Evolutionary conservation across 92 coral and sea anemone genomes (phyloP).

Genomic region (Heteractis magnifica): DNA sequence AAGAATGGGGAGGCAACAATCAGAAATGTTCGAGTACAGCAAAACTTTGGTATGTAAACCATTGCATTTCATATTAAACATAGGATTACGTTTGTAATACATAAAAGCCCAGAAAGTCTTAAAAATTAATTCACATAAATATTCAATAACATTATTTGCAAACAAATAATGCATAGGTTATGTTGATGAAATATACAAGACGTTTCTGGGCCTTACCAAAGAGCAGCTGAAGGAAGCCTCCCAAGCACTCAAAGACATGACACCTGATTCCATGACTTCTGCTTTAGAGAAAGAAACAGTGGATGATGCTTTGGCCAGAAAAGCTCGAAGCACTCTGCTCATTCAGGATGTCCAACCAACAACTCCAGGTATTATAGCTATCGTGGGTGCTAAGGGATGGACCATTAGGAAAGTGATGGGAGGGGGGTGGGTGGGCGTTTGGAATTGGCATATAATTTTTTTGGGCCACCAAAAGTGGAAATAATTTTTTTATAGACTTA

Average conservation of each 20-base stretch:
- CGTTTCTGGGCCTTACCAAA: slow-evolving; percentile 28
- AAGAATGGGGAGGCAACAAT: slow-evolving; percentile 35
- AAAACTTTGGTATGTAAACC: slow-evolving; percentile 20
- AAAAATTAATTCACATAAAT: too few species aligned
- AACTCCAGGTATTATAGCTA: slow-evolving; percentile 30
- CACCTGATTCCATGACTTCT: slow-evolving; percentile 31
- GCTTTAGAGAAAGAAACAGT: slow-evolving; percentile 51
- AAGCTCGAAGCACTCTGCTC: slow-evolving; percentile 34
- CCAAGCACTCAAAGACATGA: slow-evolving; percentile 24
- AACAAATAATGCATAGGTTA: too few species aligned
- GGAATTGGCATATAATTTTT: too few species aligned
- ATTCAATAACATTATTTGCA: too few species aligned
- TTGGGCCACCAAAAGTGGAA: too few species aligned
- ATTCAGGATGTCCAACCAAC: slow-evolving; percentile 55
- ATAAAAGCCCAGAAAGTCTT: too few species aligned
- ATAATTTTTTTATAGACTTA: too few species aligned
- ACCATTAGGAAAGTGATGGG: too few species aligned
- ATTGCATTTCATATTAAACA: not conserved
- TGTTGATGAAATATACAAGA: slow-evolving; percentile 38
- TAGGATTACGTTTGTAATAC: too few species aligned
- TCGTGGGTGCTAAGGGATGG: too few species aligned
- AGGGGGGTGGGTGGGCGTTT: too few species aligned
- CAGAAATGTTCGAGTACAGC: slow-evolving; percentile 23
- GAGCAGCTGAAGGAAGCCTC: slow-evolving; percentile 35
- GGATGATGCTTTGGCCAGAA: slow-evolving; percentile 33